phyloP scores from a whole-genome alignment of 2,888 invertebrate species.

The Acanthopleura granulata region DNA sequence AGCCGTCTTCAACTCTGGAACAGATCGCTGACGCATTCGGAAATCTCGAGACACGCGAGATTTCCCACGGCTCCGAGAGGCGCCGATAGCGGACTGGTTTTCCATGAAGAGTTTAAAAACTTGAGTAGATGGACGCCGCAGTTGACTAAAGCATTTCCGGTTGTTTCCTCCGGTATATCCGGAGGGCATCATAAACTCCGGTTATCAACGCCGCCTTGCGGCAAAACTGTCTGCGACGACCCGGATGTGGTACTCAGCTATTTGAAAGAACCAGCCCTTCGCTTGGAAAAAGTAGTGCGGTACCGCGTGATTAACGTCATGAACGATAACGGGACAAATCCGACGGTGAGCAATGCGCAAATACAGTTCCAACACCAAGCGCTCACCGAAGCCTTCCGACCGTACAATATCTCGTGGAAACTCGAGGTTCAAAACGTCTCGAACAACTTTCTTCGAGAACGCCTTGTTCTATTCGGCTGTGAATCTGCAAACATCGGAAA shows the following conservation, averaged over 20 bases:
- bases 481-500: conserved; percentile 55
- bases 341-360: conserved; percentile 48
- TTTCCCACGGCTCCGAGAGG: neutral
- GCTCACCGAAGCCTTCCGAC: conserved; percentile 50
- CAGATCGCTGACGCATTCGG: conserved; percentile 41
- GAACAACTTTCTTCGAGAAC: conserved; percentile 46
- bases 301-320: conserved; percentile 57
- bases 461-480: conserved; percentile 56
- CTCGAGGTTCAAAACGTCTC: conserved; percentile 35
- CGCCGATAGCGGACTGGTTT: conserved; percentile 19
- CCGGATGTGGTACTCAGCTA: conserved; percentile 55
- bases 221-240: conserved; percentile 62
- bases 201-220: conserved; percentile 56
- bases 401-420: conserved; percentile 59
- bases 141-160: conserved; percentile 25
- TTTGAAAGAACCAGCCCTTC: conserved; percentile 35
- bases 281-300: conserved; percentile 44
- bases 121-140: conserved; percentile 38
- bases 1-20: conserved; percentile 48
- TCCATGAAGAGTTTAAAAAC: conserved; percentile 32
- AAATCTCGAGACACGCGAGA: conserved; percentile 39
- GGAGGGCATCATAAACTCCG: conserved; percentile 34
- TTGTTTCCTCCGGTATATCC: conserved; percentile 38
- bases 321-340: conserved; percentile 53
- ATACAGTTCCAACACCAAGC: conserved; percentile 50